Evolutionary conservation across 2,113 vertebrate genomes (phyloP).

Genomic region (Pygoscelis adeliae): DNA sequence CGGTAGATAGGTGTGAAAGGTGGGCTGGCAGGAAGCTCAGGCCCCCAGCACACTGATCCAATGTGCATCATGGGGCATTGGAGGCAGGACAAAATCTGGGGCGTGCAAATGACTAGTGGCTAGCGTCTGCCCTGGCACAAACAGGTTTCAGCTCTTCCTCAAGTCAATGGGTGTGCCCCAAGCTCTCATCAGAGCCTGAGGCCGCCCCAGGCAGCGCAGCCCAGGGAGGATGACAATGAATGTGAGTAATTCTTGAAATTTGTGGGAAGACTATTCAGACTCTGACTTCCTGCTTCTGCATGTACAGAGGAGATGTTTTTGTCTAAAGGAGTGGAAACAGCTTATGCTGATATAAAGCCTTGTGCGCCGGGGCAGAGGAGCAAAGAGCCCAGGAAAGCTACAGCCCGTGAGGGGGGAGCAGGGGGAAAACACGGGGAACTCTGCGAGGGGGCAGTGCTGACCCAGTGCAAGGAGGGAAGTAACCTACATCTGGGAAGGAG

Average conservation of each 20-base stretch:
- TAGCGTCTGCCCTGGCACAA: neutral
- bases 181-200: neutral
- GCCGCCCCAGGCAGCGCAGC: neutral
- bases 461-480: neutral
- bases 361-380: accelerated
- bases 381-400: neutral
- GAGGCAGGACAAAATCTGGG: neutral
- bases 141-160: neutral
- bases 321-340: conserved; percentile 32
- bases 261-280: conserved; percentile 63
- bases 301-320: conserved; percentile 45
- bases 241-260: conserved; percentile 66
- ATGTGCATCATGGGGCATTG: accelerated
- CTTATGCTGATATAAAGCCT: neutral
- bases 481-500: neutral
- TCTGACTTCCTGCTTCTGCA: conserved; percentile 77
- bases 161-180: neutral
- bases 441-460: neutral
- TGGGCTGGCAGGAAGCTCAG: neutral
- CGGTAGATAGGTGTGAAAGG: neutral
- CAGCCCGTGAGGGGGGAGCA: accelerated
- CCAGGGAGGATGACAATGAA: conserved; percentile 37
- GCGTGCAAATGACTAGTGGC: accelerated
- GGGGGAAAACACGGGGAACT: neutral
- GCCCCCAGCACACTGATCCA: accelerated